Base-by-base conservation (phyloP, 2,888 invertebrate genomes). In the Argyresthia albistria region DNA sequence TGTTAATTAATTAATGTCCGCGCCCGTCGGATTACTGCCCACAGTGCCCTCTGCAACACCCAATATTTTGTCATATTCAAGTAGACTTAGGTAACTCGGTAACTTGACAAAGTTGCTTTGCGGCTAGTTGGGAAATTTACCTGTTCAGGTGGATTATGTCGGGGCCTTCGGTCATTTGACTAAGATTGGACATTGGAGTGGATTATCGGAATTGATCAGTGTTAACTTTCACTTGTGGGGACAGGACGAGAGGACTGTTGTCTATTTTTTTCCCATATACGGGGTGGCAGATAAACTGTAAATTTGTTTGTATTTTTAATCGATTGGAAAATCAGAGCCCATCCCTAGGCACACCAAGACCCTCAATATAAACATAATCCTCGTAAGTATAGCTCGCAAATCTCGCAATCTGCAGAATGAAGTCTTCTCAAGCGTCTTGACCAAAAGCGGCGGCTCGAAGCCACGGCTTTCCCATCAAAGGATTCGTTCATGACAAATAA, bases 1-100 rank as follows among this genome's bases (percentile, higher is more conserved):
- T 76, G 72, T 76, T 74, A 70, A 81, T 82, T 80, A 80, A 81
- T 80, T 74, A 76, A 74, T 63, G 72, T 72, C 71, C 59, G 58
- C 58, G 47, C 59, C 64, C 66, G 63, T 67, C 63, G 73, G 77
- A 73, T 80, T 78, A 77, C 69, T 25, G 25, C 25, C 25, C 25
- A 25, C 25, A 25, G 71, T 65, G 71, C 71, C 70, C 66, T 56
- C 55, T 63, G 42, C 64, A 59, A 69, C 69, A 68, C 63, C 69
- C 66, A 70, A 78, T 78, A 76, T 79, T 80, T 77, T 76, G 80
- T 81, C 75, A 73, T 60, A 64, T 61, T 72, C 70, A 67, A 65
- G 65, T 63, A 62, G 54, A 25, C 47, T 47, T 47, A 35, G 47
- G 25, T 25, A 25, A 25, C 3, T 25, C 47, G 35, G 15, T 15